Evolutionary conservation across 2,113 vertebrate genomes (phyloP).

Genomic region (Rafetus swinhoei): DNA sequence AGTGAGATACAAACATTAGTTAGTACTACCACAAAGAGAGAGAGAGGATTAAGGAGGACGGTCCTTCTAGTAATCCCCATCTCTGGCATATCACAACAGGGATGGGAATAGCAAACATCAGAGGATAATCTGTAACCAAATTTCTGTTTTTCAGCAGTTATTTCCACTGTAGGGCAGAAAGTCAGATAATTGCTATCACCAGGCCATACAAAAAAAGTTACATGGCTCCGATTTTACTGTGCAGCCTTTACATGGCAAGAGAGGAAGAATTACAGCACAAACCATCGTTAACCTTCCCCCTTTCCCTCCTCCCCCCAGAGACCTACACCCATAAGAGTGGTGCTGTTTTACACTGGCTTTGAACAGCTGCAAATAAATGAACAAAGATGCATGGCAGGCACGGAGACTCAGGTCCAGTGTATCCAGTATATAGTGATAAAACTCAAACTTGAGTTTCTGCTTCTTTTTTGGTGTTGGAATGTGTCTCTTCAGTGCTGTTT

Average conservation of each 20-base stretch:
- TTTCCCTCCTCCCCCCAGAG: too few species aligned
- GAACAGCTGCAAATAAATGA: neutral
- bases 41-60: neutral
- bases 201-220: neutral
- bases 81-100: neutral
- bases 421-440: accelerated
- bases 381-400: neutral
- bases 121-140: neutral
- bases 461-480: neutral
- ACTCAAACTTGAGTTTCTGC: accelerated
- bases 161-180: neutral
- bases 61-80: neutral
- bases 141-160: neutral
- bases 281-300: accelerated
- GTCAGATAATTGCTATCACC: neutral
- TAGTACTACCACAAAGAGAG: neutral
- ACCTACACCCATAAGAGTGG: neutral
- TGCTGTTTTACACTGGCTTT: neutral
- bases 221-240: neutral
- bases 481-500: neutral
- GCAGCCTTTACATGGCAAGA: neutral
- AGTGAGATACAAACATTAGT: neutral
- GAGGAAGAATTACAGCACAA: neutral
- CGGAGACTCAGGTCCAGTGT: neutral
- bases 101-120: accelerated